These are phyloP conservation scores for Melanchra persicariae DNA, from an alignment of 2,888 invertebrate genomes.

Conservation along the genomic window DNA sequence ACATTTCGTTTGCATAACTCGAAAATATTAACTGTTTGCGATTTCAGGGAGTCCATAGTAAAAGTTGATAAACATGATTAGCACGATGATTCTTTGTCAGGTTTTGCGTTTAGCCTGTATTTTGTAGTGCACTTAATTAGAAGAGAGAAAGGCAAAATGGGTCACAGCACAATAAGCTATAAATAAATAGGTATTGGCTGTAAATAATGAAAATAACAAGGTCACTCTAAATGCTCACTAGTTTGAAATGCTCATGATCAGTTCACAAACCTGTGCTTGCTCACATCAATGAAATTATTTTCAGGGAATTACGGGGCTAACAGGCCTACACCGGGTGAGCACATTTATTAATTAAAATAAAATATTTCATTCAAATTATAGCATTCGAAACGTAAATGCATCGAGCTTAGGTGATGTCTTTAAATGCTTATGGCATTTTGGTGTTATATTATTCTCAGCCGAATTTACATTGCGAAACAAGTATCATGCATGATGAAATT, in stretches of 20 bases:
- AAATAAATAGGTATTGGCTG: not conserved
- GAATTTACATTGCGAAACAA: too few relatives aligned
- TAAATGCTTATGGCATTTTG: not conserved
- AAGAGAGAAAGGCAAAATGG: not conserved
- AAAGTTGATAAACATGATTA: too few relatives aligned
- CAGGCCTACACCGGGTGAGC: slow-evolving; percentile 40
- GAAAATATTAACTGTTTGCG: too few relatives aligned
- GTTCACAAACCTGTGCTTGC: not conserved
- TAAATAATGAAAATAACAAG: too few relatives aligned
- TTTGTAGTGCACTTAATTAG: too few relatives aligned
- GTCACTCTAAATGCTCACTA: slow-evolving; percentile 1
- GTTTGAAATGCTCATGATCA: not conserved
- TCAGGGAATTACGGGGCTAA: slow-evolving; percentile 32
- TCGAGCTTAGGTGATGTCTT: not conserved
- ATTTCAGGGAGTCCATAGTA: too few relatives aligned
- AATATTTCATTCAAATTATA: not conserved
- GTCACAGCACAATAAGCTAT: not conserved
- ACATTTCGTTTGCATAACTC: too few relatives aligned
- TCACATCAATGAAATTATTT: slow-evolving; percentile 20
- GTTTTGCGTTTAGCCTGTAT: too few relatives aligned
- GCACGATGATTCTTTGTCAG: too few relatives aligned
- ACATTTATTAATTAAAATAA: not conserved
- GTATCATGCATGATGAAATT: too few relatives aligned
- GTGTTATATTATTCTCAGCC: not conserved
- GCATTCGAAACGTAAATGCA: slow-evolving; percentile 21